Evolutionary conservation across 1,140 invertebrate genomes (phyloP), one percentile per base, ranked within the genome.

Genomic region (Drosophila pallidifrons): DNA sequence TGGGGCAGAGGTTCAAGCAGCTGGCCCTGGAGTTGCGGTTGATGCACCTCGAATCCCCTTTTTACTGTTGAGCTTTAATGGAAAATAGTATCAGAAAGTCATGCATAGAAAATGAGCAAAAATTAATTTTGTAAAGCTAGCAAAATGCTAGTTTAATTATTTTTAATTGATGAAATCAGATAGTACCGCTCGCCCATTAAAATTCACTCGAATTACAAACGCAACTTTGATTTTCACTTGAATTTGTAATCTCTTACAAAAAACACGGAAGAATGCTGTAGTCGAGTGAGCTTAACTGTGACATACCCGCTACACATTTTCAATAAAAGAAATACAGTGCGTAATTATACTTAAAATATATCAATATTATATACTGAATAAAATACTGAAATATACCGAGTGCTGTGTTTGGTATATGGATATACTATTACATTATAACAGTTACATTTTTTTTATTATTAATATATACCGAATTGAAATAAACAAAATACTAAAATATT

Each of bases 71-170:
- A 1, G 32, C 60, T 51, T 63, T 63, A 63, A 63, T 63, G 16
- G 16, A 16, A 60, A 61, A 20, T 20, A 25, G 20, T 25, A 61
- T 20, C 58, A 54, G 35, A 60, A 64, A 28, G 64, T 72, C 79
- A 65, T 77, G 75, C 70, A 82, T 64, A 55, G 80, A 64, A 76
- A 79, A 82, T 74, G 80, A 55, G 67, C 43, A 71, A 82, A 82
- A 83, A 72, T 79, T 76, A 71, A 76, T 79, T 82, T 82, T 58
- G 59, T 57, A 66, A 75, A 64, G 76, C n/a, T 35, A 51, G 61
- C 64, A 51, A 66, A 66, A 75, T 60, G 76, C 16, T 35, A 51
- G 61, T 68, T 79, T 82, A 71, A 82, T 82, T 82, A 82, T 79
- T 72, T 77, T 79, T 82, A 82, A 82, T 82, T 82, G 80, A 61